Conservation (phyloP, 2,113 vertebrate species). For the Halichoeres trimaculatus region DNA sequence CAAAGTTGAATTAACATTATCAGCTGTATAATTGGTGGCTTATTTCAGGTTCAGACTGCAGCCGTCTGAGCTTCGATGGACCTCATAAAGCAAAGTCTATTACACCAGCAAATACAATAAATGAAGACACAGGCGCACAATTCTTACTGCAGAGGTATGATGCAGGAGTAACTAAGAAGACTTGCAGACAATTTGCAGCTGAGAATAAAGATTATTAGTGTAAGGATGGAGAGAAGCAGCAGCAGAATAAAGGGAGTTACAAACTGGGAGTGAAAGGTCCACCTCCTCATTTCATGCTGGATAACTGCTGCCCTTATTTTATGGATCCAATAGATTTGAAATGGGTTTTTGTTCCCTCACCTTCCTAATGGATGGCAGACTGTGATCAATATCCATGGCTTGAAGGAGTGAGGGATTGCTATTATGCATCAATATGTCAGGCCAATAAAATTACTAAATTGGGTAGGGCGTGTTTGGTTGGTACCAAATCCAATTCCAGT, state of each 20-base stretch:
- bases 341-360: constrained; percentile 41
- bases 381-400: constrained; percentile 42
- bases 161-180: background rate
- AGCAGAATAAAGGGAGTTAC: constrained; percentile 8
- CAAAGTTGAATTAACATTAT: constrained; percentile 3
- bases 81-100: constrained; percentile 7
- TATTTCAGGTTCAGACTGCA: background rate
- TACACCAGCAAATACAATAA: constrained; percentile 25
- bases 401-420: constrained; percentile 48
- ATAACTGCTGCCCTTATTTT: constrained; percentile 44
- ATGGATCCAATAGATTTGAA: constrained; percentile 44
- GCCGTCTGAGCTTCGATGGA: background rate
- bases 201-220: constrained; percentile 5
- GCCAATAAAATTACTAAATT: constrained; percentile 49
- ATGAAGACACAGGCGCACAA: constrained; percentile 4
- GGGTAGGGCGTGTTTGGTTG: constrained; percentile 20
- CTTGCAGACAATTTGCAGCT: background rate
- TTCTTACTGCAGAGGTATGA: background rate
- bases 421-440: constrained; percentile 52
- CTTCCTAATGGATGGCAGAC: constrained; percentile 39
- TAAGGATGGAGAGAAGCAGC: background rate
- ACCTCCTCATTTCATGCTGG: constrained; percentile 39
- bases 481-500: constrained; percentile 11
- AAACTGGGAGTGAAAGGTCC: constrained; percentile 15
- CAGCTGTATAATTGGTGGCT: background rate